Percentiles rank a stretch among this genome's conserved stretches.
These are phyloP conservation scores for Oithona nana DNA, from an alignment of 2,888 invertebrate genomes.

Conservation along the genomic window DNA sequence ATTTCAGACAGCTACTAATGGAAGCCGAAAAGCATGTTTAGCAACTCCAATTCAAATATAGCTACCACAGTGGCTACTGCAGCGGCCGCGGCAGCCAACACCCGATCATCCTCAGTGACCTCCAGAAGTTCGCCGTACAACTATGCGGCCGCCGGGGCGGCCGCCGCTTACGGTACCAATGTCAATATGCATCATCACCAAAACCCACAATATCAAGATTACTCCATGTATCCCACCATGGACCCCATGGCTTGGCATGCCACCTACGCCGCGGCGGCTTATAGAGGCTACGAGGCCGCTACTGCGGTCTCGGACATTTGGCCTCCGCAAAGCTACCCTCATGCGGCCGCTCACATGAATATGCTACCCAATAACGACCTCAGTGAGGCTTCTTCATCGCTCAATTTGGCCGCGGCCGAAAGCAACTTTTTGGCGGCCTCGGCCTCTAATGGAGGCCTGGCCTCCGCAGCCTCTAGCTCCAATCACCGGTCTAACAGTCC, in stretches of 20 bases:
- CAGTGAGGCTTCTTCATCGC: neutral
- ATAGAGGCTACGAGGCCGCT: neutral
- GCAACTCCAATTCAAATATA: no score
- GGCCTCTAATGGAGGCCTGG: neutral
- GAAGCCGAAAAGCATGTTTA: no score
- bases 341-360: neutral
- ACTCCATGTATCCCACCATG: neutral
- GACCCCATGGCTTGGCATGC: neutral
- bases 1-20: no score
- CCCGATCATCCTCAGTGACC: neutral
- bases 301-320: neutral
- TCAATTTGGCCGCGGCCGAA: neutral
- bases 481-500: no score
- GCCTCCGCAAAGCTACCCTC: neutral
- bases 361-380: neutral
- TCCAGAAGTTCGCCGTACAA: neutral
- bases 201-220: neutral
- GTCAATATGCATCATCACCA: neutral
- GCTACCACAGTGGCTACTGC: neutral
- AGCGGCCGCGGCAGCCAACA: neutral
- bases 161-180: no score
- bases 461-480: no score
- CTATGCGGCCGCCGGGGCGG: neutral
- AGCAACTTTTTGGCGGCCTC: neutral
- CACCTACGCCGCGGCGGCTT: neutral